These are phyloP conservation scores for Illadopsis cleaveri DNA, from an alignment of 2,113 vertebrate species.

Conservation along the genomic window DNA sequence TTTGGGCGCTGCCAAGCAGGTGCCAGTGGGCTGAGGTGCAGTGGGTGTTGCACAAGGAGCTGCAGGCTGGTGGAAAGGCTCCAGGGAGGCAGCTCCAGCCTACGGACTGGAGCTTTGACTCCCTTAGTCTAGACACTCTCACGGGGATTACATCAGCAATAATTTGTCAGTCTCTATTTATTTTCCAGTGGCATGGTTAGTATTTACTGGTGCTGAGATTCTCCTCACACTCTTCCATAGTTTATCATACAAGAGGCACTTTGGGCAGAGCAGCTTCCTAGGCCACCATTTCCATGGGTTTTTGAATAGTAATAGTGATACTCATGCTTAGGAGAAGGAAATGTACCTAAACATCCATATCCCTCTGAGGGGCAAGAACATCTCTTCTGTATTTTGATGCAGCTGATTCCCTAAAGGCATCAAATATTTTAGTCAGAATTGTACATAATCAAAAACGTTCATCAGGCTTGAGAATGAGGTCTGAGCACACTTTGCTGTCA, in stretches of 20 bases:
- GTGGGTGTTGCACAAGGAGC: slow-evolving; percentile 49
- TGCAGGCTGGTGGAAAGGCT: slow-evolving; percentile 58
- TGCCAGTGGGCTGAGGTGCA: slow-evolving; percentile 21
- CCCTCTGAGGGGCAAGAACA: not conserved
- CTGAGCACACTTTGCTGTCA: not conserved
- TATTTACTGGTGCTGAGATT: slow-evolving; percentile 43
- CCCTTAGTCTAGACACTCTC: slow-evolving; percentile 59
- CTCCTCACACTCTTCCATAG: not conserved
- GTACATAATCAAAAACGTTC: not conserved
- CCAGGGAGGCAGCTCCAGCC: slow-evolving; percentile 54
- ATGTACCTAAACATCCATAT: not conserved
- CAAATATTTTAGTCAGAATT: not conserved
- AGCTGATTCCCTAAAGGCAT: not conserved
- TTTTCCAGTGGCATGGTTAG: slow-evolving; percentile 39
- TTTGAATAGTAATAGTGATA: not conserved
- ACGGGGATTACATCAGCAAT: slow-evolving; percentile 52
- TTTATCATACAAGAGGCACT: not conserved
- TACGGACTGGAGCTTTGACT: slow-evolving; percentile 54
- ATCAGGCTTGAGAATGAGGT: not conserved
- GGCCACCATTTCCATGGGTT: not conserved
- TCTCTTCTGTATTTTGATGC: not conserved
- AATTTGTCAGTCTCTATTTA: slow-evolving; percentile 61
- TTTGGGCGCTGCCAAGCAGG: not conserved
- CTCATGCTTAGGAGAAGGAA: not conserved
- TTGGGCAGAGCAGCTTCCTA: not conserved